A percentile compares a stretch with the other conserved stretches of the same genome.
Evolutionary conservation across 1,140 invertebrate genomes (phyloP).

Genomic region (Sinella curviseta): DNA sequence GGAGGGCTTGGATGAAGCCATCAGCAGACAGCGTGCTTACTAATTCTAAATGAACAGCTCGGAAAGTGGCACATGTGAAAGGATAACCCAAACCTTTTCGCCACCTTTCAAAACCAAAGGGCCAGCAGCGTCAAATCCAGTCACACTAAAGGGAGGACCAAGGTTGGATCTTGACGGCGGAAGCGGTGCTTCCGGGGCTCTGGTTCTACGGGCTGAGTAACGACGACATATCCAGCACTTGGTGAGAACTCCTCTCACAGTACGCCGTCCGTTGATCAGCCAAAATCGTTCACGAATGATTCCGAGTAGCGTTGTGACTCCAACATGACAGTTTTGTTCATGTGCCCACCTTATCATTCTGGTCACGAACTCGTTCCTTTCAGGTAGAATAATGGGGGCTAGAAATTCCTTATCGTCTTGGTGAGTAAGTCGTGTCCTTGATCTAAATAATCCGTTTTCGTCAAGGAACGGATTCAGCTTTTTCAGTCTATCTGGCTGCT

Average conservation of each 20-base stretch:
- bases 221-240: not conserved
- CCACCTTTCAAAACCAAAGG: conserved; percentile 49
- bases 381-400: not conserved
- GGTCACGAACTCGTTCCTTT: not conserved
- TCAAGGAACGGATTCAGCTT: not conserved
- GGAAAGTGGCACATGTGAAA: conserved; percentile 54
- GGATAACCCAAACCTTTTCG: conserved; percentile 51
- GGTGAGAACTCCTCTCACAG: conserved; percentile 3
- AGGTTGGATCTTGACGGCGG: conserved; percentile 49
- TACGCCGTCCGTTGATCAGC: conserved; percentile 17
- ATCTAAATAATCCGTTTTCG: not conserved
- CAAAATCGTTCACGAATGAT: conserved; percentile 23
- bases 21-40: not conserved
- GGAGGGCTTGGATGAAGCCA: not conserved
- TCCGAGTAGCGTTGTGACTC: conserved; percentile 13
- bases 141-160: conserved; percentile 50
- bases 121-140: conserved; percentile 52
- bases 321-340: not conserved
- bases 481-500: not conserved
- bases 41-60: conserved; percentile 46
- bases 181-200: conserved; percentile 29
- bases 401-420: not conserved
- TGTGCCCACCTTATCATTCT: not conserved
- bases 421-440: not conserved
- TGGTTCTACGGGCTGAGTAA: not conserved